Evolutionary conservation across 2,113 vertebrate genomes (phyloP).

Genomic region (Alces alces): DNA sequence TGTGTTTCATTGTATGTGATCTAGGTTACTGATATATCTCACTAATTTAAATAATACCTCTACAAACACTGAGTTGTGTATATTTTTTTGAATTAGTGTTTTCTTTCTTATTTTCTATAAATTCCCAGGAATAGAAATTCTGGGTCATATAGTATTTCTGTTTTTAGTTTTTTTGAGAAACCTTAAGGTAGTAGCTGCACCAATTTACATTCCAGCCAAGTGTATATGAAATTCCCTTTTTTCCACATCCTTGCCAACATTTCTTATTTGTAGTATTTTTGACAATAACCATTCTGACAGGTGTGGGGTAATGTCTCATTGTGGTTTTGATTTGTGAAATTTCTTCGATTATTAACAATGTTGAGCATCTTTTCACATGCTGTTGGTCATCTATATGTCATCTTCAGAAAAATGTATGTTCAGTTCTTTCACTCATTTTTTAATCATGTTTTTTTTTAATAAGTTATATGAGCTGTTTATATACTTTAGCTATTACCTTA

Average conservation of each 20-base stretch:
- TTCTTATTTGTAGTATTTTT: background rate
- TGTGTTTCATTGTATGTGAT: background rate
- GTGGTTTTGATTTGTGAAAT: background rate
- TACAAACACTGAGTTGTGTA: background rate
- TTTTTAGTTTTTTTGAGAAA: background rate
- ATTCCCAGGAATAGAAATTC: background rate
- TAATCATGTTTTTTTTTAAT: background rate
- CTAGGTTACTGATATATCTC: background rate
- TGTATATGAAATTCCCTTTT: background rate
- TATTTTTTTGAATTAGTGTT: background rate
- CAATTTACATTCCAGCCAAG: background rate
- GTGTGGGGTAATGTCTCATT: background rate
- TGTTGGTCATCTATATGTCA: background rate
- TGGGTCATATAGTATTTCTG: background rate
- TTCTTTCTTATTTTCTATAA: background rate
- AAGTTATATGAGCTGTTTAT: background rate
- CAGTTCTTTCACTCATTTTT: background rate
- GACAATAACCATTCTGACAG: background rate
- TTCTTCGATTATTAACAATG: background rate
- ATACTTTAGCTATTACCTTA: background rate
- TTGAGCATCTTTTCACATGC: background rate
- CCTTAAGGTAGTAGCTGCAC: background rate
- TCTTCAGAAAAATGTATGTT: background rate
- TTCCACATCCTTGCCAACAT: background rate
- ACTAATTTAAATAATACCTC: background rate